Evolutionary conservation across 2,888 invertebrate genomes (phyloP).

Genomic region (Theristus sp.): DNA sequence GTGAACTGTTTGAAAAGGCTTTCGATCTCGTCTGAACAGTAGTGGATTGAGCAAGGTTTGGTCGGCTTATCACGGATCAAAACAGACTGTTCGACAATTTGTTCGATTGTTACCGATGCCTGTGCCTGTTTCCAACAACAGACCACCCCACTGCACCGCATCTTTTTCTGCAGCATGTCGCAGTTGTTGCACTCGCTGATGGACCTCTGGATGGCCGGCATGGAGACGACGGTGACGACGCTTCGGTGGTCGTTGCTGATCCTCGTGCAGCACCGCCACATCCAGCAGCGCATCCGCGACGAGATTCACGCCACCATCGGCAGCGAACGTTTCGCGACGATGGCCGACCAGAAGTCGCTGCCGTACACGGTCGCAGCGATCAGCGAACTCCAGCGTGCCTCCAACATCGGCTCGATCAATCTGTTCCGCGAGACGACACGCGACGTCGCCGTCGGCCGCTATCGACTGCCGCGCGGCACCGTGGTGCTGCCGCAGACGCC

Average conservation of each 20-base stretch:
- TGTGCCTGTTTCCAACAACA: too few relatives aligned
- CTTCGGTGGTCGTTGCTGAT: neutral
- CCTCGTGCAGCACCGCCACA: neutral
- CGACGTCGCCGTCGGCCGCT: neutral
- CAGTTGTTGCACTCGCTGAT: neutral
- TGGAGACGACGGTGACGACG: neutral
- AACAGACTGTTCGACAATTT: too few relatives aligned
- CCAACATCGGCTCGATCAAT: too few relatives aligned
- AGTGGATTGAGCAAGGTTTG: too few relatives aligned
- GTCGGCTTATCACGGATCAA: too few relatives aligned
- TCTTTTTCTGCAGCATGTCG: neutral
- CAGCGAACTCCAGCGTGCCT: too few relatives aligned
- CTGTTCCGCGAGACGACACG: too few relatives aligned
- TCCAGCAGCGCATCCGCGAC: neutral
- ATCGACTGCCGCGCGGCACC: neutral
- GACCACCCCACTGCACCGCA: too few relatives aligned
- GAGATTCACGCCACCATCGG: neutral
- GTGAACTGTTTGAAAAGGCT: too few relatives aligned
- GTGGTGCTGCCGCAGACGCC: too few relatives aligned
- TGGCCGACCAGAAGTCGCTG: neutral
- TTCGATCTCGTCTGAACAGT: too few relatives aligned
- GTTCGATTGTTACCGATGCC: too few relatives aligned
- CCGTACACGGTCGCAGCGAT: neutral
- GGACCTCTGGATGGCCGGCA: neutral
- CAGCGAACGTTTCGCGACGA: neutral